These are phyloP conservation scores for Eleutherodactylus coqui DNA, from an alignment of 2,797 vertebrate genomes.

Conservation along the genomic window DNA sequence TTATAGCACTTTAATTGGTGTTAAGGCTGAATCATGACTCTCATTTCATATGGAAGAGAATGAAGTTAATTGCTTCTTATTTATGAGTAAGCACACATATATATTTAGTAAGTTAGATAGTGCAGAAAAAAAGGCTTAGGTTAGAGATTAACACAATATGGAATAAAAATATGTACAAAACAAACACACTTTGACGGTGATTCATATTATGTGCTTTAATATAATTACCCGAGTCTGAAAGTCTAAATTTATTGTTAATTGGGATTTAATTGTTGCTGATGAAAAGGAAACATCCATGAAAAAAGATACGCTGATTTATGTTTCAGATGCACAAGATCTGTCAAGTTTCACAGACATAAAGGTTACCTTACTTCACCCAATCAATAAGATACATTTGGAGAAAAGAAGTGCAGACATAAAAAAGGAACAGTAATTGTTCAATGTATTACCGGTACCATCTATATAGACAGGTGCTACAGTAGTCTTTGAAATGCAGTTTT, in stretches of 20 bases:
- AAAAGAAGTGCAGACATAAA: not conserved
- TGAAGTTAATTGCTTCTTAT: constrained; percentile 31
- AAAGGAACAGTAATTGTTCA: not conserved
- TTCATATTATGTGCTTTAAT: constrained; percentile 29
- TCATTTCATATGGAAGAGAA: constrained; percentile 26
- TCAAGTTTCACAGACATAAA: not conserved
- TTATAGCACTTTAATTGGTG: constrained; percentile 24
- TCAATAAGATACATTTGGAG: not conserved
- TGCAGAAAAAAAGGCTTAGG: not conserved
- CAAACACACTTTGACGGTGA: constrained; percentile 22
- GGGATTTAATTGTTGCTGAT: constrained; percentile 39
- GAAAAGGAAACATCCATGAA: constrained; percentile 25
- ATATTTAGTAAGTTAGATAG: constrained; percentile 32
- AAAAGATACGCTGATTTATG: not conserved
- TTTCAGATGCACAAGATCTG: constrained; percentile 5
- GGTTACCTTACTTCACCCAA: not conserved
- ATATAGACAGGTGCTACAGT: not conserved
- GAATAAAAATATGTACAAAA: constrained; percentile 32
- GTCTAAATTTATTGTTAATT: constrained; percentile 32
- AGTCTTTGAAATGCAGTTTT: too few species aligned
- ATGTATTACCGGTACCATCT: not conserved
- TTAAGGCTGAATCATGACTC: constrained; percentile 38
- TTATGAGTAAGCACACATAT: constrained; percentile 47
- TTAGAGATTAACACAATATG: constrained; percentile 44
- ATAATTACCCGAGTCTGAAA: constrained; percentile 22